phyloP scores from a whole-genome alignment of 2,113 vertebrate genomes.

The Apodemus sylvaticus region DNA sequence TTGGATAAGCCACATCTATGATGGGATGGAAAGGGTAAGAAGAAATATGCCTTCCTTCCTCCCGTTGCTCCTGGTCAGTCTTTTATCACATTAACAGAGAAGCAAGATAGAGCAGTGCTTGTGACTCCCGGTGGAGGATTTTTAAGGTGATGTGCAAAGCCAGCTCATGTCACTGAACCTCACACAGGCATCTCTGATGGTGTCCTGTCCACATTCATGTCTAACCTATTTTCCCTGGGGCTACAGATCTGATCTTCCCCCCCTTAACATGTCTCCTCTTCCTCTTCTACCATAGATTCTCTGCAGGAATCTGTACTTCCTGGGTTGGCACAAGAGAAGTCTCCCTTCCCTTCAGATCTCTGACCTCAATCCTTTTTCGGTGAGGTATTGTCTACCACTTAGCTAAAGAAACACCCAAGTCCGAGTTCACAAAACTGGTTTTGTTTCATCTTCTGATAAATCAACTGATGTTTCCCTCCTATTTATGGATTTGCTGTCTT shows the following conservation, averaged over 20 bases:
- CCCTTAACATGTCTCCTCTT: rapidly evolving
- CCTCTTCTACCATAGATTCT: background rate
- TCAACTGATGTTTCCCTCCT: background rate
- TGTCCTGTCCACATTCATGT: background rate
- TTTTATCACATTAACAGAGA: background rate
- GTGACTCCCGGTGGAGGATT: background rate
- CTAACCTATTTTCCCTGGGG: background rate
- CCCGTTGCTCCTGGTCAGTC: background rate
- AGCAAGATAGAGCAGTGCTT: background rate
- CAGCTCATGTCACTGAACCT: background rate
- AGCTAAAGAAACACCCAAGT: background rate
- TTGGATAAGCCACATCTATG: no score
- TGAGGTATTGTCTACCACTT: background rate
- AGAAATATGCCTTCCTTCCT: background rate
- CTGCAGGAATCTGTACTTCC: background rate
- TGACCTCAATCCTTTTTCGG: background rate
- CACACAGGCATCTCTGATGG: background rate
- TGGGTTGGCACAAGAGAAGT: background rate
- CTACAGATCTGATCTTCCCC: background rate
- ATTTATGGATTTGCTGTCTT: background rate
- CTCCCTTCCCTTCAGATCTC: background rate
- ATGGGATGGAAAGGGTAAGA: background rate
- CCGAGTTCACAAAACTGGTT: no score
- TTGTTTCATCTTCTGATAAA: background rate
- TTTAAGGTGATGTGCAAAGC: background rate